A percentile compares a stretch with the other conserved stretches of the same genome.
These are phyloP conservation scores for Zenarchopterus dispar DNA, from an alignment of 2,797 vertebrate species.

Conservation along the genomic window DNA sequence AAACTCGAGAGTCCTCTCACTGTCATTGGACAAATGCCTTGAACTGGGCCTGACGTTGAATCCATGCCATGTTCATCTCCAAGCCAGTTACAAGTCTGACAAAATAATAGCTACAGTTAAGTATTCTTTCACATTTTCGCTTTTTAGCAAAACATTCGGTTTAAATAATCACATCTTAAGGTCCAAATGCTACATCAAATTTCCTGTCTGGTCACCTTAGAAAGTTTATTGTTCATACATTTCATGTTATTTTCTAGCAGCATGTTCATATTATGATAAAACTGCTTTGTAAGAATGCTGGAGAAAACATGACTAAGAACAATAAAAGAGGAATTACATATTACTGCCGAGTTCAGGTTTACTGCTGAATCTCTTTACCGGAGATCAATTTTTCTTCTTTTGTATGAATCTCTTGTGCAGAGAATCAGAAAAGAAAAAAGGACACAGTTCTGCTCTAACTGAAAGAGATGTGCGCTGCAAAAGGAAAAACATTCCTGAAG, in stretches of 20 bases:
- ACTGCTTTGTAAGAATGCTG: not conserved
- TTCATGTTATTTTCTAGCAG: no score
- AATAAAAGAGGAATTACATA: not conserved
- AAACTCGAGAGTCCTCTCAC: not conserved
- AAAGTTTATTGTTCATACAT: not conserved
- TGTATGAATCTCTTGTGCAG: no score
- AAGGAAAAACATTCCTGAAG: slow-evolving; percentile 73
- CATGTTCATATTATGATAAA: no score
- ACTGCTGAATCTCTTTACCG: slow-evolving; percentile 15
- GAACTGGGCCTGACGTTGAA: not conserved
- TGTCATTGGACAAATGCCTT: not conserved
- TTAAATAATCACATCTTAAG: slow-evolving; percentile 1
- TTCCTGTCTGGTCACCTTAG: not conserved
- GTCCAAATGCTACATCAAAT: not conserved
- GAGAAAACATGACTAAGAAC: not conserved
- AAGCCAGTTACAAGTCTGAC: not conserved
- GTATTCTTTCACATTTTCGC: not conserved
- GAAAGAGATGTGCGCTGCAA: slow-evolving; percentile 44
- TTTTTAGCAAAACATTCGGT: not conserved
- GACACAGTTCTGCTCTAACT: slow-evolving; percentile 31
- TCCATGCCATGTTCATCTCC: not conserved
- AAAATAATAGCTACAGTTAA: not conserved
- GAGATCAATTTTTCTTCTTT: slow-evolving; percentile 7
- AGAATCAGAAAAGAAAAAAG: slow-evolving; percentile 20
- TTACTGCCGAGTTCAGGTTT: no score